Conservation (phyloP, 2,797 vertebrate species). For the Capromys pilorides region DNA sequence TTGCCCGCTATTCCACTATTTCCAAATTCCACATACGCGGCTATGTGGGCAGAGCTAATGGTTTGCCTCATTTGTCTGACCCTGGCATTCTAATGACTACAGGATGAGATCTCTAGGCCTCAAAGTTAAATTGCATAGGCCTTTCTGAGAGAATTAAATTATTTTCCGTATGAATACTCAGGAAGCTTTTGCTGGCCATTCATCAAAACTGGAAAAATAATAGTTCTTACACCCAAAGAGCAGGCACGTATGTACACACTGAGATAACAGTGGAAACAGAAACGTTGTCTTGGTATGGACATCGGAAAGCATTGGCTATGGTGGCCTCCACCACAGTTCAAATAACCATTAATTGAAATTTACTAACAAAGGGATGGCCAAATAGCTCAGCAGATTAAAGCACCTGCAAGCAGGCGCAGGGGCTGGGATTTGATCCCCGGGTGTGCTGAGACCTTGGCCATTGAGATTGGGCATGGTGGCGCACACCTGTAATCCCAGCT, state of each 20-base stretch:
- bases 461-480: no score
- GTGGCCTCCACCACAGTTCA: not conserved
- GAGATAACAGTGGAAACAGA: not conserved
- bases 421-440: no score
- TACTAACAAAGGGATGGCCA: no score
- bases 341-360: not conserved
- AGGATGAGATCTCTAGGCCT: not conserved
- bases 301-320: not conserved
- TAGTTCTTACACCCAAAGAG: not conserved
- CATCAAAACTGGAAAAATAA: constrained; percentile 40
- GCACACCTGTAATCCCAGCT: no score
- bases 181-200: constrained; percentile 5
- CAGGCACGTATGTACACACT: not conserved
- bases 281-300: not conserved
- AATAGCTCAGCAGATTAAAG: no score
- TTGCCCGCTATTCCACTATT: constrained; percentile 2
- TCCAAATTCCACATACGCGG: not conserved
- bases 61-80: not conserved
- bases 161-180: not conserved
- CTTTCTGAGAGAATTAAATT: constrained; percentile 31
- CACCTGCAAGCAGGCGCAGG: no score
- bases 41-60: not conserved
- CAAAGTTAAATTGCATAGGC: not conserved
- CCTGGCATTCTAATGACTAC: not conserved
- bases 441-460: no score